Evolutionary conservation across 2,113 vertebrate species (phyloP).

Genomic region (Gymnarchus niloticus): DNA sequence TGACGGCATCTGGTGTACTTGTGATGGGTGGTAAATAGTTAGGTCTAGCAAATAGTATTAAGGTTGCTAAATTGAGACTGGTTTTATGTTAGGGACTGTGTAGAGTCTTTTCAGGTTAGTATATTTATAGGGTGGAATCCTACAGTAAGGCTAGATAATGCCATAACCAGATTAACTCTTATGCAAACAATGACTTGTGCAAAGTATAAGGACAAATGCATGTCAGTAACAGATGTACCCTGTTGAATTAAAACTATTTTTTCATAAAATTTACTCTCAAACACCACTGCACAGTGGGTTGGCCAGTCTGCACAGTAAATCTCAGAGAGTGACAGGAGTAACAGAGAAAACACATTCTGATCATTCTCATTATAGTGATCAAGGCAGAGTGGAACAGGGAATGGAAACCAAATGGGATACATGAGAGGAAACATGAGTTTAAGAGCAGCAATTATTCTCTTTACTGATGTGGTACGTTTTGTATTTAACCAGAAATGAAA

Average conservation of each 20-base stretch:
- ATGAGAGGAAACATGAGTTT: background rate
- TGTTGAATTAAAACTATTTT: background rate
- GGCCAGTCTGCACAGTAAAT: conserved; percentile 16
- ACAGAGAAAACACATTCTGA: background rate
- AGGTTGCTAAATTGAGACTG: background rate
- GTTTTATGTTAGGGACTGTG: background rate
- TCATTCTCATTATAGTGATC: background rate
- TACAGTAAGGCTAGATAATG: background rate
- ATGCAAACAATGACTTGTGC: background rate
- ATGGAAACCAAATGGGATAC: background rate
- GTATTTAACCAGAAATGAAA: conserved; percentile 2
- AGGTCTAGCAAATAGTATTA: background rate
- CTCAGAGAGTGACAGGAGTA: background rate
- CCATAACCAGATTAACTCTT: background rate
- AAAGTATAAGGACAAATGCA: background rate
- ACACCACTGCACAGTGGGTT: background rate
- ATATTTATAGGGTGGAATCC: background rate
- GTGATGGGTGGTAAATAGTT: background rate
- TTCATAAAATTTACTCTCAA: background rate
- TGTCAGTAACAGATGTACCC: no score
- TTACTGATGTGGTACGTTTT: background rate
- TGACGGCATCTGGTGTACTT: no score
- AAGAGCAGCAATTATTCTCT: conserved; percentile 5
- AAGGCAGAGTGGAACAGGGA: background rate
- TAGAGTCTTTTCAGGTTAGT: background rate